Conservation (phyloP, 1,140 invertebrate species). For the Wasmannia auropunctata region DNA sequence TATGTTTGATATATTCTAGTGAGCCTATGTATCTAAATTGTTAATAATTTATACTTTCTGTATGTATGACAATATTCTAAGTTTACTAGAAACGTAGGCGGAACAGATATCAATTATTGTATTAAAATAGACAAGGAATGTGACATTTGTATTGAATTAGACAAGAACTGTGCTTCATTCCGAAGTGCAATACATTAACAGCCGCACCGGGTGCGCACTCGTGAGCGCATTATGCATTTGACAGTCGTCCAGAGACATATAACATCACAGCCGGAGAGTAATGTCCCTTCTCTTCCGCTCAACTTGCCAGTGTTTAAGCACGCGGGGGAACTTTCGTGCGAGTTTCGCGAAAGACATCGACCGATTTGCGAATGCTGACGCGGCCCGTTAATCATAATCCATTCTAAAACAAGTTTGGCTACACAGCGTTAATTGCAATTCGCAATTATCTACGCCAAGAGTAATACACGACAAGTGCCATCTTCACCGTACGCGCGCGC, state of each 20-base stretch:
- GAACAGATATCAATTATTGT: slow-evolving; percentile 34
- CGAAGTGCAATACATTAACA: slow-evolving; percentile 56
- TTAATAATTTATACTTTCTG: background rate
- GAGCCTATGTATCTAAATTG: too few relatives aligned
- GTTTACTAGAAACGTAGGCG: background rate
- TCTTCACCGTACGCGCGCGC: background rate
- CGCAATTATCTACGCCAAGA: slow-evolving; percentile 36
- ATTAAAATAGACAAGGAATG: slow-evolving; percentile 53
- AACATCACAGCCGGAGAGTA: slow-evolving; percentile 53
- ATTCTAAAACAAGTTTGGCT: slow-evolving; percentile 45
- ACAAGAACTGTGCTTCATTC: slow-evolving; percentile 55
- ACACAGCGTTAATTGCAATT: slow-evolving; percentile 38
- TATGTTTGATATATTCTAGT: too few relatives aligned
- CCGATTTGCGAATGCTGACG: slow-evolving; percentile 46
- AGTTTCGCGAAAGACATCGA: slow-evolving; percentile 50
- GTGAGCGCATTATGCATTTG: slow-evolving; percentile 60
- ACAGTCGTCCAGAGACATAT: slow-evolving; percentile 57
- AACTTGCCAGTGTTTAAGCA: slow-evolving; percentile 53
- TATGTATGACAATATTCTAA: background rate
- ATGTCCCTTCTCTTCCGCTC: slow-evolving; percentile 48
- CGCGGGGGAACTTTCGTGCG: slow-evolving; percentile 29
- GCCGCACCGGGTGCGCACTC: slow-evolving; percentile 47
- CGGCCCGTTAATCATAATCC: slow-evolving; percentile 51
- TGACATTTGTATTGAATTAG: slow-evolving; percentile 57
- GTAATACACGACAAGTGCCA: slow-evolving; percentile 45